Conservation (phyloP, 2,113 vertebrate species). For the mouse (Mus musculus) region DNA sequence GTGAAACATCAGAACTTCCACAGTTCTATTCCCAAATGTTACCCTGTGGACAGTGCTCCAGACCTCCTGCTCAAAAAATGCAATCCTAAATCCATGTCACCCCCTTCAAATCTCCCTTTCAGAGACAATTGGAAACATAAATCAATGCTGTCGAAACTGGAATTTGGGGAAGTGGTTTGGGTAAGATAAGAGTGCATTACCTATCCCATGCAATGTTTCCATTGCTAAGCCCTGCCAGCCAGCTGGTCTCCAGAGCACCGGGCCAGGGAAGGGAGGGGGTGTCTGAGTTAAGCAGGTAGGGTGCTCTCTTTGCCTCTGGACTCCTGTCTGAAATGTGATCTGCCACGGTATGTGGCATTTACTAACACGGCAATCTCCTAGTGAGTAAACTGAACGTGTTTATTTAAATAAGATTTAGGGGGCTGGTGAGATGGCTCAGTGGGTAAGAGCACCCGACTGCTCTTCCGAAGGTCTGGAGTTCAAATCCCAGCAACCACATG, state of each 20-base stretch:
- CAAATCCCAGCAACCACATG: too few species aligned
- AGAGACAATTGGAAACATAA: slow-evolving; percentile 68
- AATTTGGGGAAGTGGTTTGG: slow-evolving; percentile 35
- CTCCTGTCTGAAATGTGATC: not conserved
- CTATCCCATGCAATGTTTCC: slow-evolving; percentile 33
- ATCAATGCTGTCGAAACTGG: slow-evolving; percentile 42
- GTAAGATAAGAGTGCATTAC: slow-evolving; percentile 46
- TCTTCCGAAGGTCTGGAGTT: too few species aligned
- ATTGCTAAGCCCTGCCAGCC: not conserved
- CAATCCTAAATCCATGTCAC: not conserved
- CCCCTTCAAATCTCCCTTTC: slow-evolving; percentile 47
- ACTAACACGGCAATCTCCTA: not conserved
- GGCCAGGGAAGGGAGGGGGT: not conserved
- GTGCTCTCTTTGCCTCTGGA: slow-evolving; percentile 18
- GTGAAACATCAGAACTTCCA: slow-evolving; percentile 33
- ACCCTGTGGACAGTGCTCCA: slow-evolving; percentile 15
- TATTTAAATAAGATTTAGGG: slow-evolving; percentile 54
- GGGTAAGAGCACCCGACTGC: too few species aligned
- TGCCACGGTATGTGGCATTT: not conserved
- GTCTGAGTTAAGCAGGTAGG: slow-evolving; percentile 20
- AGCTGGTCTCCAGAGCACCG: not conserved
- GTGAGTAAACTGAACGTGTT: slow-evolving; percentile 30
- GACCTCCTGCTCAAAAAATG: not conserved
- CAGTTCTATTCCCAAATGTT: slow-evolving; percentile 66
- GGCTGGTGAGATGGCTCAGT: too few species aligned